Conservation (phyloP, 2,888 invertebrate genomes). For the Euclidia mi region DNA sequence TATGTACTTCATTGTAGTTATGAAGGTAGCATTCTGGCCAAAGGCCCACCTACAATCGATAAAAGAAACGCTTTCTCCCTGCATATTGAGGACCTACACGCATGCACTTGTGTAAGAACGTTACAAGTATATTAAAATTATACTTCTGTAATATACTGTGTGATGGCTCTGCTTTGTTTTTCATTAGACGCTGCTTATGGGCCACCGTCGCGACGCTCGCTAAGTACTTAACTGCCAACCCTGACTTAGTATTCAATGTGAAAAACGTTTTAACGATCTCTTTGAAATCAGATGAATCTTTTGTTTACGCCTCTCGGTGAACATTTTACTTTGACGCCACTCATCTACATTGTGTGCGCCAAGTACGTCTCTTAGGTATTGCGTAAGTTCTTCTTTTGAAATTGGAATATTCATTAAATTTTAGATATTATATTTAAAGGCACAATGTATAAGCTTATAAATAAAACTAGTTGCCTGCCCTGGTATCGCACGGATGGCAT, state of each 20-base stretch:
- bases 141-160: constrained; percentile 26
- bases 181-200: constrained; percentile 78
- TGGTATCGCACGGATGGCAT: too few relatives aligned
- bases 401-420: too few relatives aligned
- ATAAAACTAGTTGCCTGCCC: too few relatives aligned
- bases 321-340: constrained; percentile 3
- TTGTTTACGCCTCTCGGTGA: constrained; percentile 30
- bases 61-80: too few relatives aligned
- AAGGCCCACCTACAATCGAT: too few relatives aligned
- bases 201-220: constrained; percentile 55
- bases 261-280: constrained; percentile 55
- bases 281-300: constrained; percentile 50
- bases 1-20: too few relatives aligned
- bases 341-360: constrained; percentile 1
- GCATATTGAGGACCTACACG: too few relatives aligned
- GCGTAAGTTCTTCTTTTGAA: too few relatives aligned
- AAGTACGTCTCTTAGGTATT: not conserved
- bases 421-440: too few relatives aligned
- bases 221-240: constrained; percentile 61
- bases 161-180: constrained; percentile 73
- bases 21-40: too few relatives aligned
- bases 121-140: not conserved
- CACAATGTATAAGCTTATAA: too few relatives aligned
- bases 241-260: constrained; percentile 61
- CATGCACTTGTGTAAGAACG: too few relatives aligned